Conservation (phyloP, 2,797 vertebrate genomes). For the Tokudaia muenninki region DNA sequence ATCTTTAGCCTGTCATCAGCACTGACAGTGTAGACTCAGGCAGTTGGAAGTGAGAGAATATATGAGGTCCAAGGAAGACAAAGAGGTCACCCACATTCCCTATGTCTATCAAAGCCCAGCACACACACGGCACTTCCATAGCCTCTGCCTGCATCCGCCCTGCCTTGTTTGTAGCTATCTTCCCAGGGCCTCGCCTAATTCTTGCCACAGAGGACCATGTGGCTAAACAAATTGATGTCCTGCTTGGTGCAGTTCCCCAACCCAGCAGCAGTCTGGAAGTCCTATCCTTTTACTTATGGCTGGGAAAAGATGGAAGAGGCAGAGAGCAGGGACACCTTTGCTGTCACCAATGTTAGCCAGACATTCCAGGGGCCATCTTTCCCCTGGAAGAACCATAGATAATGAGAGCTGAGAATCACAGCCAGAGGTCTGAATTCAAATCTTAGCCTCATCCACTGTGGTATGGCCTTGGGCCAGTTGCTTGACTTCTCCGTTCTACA, state of each 20-base stretch:
- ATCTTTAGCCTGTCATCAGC: neutral
- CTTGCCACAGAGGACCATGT: neutral
- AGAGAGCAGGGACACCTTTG: neutral
- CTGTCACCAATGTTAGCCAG: neutral
- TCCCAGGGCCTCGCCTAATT: neutral
- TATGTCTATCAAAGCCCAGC: neutral
- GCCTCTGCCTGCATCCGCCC: neutral
- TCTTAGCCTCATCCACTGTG: neutral
- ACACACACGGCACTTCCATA: neutral
- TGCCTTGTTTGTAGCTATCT: neutral
- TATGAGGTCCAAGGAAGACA: neutral
- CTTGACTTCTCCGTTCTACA: constrained; percentile 27
- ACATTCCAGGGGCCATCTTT: neutral
- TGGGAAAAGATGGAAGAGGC: neutral
- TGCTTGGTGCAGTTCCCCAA: neutral
- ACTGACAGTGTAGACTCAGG: neutral
- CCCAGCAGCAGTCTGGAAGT: neutral
- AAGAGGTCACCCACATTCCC: neutral
- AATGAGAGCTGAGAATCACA: neutral
- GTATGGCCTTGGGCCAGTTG: neutral
- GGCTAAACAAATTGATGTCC: neutral
- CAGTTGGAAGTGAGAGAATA: neutral
- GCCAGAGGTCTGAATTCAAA: neutral
- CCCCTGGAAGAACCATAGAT: neutral
- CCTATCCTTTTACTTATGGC: neutral